These are phyloP conservation scores for Protaetia brevitarsis DNA, from an alignment of 1,140 invertebrate genomes.

Conservation along the genomic window DNA sequence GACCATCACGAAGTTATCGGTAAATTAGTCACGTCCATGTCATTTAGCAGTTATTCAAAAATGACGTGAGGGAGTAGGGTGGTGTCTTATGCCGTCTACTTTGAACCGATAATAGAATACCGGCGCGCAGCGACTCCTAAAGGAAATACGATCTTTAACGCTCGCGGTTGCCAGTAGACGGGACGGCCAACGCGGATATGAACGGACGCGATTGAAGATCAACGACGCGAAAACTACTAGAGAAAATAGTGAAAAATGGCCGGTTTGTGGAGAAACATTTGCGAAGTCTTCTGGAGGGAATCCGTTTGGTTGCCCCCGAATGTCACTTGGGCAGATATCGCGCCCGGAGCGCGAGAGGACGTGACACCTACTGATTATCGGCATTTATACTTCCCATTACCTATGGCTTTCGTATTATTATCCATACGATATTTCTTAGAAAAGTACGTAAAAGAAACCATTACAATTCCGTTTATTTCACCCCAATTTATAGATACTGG, in stretches of 20 bases:
- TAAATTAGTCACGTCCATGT: background rate
- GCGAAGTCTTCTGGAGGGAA: slow-evolving; percentile 73
- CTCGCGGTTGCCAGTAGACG: too few species aligned
- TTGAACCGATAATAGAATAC: background rate
- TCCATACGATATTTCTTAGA: slow-evolving; percentile 70
- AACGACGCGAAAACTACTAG: too few species aligned
- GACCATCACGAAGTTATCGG: background rate
- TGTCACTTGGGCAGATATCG: slow-evolving; percentile 79
- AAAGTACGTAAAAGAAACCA: slow-evolving; percentile 58
- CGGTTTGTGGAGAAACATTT: slow-evolving; percentile 34
- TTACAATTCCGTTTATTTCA: slow-evolving; percentile 13
- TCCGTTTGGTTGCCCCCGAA: slow-evolving; percentile 84
- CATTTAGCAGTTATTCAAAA: slow-evolving; percentile 1
- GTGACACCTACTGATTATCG: slow-evolving; percentile 75
- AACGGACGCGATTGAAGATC: too few species aligned
- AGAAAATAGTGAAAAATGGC: slow-evolving; percentile 25
- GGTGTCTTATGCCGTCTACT: background rate
- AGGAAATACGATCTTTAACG: too few species aligned
- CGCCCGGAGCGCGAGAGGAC: slow-evolving; percentile 67
- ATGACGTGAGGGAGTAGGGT: slow-evolving; percentile 1
- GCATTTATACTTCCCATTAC: slow-evolving; percentile 75
- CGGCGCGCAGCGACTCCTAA: too few species aligned
- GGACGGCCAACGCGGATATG: too few species aligned
- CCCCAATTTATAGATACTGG: slow-evolving; percentile 60
- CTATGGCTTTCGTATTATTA: slow-evolving; percentile 71